Evolutionary conservation across 1,140 invertebrate species (phyloP), one percentile per base, ranked within the genome.

Genomic region (Andrena cerasifolii): DNA sequence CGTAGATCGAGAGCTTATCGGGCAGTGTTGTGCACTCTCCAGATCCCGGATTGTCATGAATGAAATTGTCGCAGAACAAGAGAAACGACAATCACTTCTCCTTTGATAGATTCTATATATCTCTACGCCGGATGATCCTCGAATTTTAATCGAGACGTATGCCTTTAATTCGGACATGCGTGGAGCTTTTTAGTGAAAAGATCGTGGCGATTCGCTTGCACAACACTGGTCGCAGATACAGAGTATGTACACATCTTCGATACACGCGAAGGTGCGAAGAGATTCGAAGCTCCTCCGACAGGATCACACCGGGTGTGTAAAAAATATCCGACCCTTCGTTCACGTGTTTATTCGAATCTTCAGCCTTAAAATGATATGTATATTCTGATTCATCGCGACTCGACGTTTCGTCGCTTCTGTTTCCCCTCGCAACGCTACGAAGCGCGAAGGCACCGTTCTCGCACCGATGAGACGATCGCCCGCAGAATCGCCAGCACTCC

Each of bases 301-400:
- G 43, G 54, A 24, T 54, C 26, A 14, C 54, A 54, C 58, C 28
- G 51, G 6, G 8, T 75, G 80, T n/a, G n/a, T n/a, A 66, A 83
- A 84, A 82, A 83, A 83, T 83, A 80, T 65, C 61, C 47, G 8
- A 76, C 47, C 65, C 18, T 67, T 18, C 12, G 33, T 0, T 45
- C 54, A 51, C 16, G 24, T 31, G 49, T 26, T 74, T 65, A 56
- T 36, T 59, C 62, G 67, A 47, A 65, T 51, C 40, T 40, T 87
- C 82, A 86, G 82, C 79, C 83, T 87, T 86, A 83, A 84, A 86
- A 74, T 84, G 85, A 86, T 84, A 88, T 80, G 85, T 80, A 73
- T 56, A 31, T 14, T 36, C 16, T 7, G 12, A 26, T 43, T 16
- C 14, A 31, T 28, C 59, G 31, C 45, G 3, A 10, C 16, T 54